These are phyloP conservation scores for Babylonia areolata DNA, from an alignment of 1,140 invertebrate genomes.

Conservation along the genomic window DNA sequence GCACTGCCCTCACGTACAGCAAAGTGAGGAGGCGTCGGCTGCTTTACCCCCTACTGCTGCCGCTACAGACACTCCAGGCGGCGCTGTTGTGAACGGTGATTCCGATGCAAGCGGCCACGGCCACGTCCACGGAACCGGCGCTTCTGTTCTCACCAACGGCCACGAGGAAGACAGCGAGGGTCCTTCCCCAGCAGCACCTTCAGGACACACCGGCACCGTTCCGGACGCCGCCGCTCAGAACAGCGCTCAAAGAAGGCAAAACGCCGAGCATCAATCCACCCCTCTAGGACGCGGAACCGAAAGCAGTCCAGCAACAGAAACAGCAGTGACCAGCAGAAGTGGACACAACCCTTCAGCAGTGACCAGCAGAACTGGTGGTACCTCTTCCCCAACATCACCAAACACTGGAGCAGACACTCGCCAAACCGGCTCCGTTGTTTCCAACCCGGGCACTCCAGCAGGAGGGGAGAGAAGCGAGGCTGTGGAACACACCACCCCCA, in stretches of 20 bases:
- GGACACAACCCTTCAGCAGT: background rate
- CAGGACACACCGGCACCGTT: background rate
- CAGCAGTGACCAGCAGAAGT: background rate
- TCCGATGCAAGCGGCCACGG: background rate
- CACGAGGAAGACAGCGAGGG: background rate
- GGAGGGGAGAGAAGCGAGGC: background rate
- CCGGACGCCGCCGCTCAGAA: background rate
- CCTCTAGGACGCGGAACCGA: background rate
- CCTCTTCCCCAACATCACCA: background rate
- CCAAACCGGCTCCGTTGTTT: too few relatives aligned
- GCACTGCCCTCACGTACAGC: conserved; percentile 22
- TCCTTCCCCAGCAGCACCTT: background rate
- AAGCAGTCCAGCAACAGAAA: background rate
- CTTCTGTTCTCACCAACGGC: background rate
- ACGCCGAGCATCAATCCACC: background rate
- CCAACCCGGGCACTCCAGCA: too few relatives aligned
- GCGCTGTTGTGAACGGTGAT: background rate
- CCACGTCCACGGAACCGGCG: background rate
- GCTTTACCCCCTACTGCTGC: background rate
- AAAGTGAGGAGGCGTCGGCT: background rate
- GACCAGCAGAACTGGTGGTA: background rate
- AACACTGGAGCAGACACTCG: too few relatives aligned
- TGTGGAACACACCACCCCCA: background rate
- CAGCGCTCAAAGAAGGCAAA: background rate
- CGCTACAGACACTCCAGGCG: too few relatives aligned